Conservation (phyloP, 2,797 vertebrate species). For the Catostomus latipinnis region DNA sequence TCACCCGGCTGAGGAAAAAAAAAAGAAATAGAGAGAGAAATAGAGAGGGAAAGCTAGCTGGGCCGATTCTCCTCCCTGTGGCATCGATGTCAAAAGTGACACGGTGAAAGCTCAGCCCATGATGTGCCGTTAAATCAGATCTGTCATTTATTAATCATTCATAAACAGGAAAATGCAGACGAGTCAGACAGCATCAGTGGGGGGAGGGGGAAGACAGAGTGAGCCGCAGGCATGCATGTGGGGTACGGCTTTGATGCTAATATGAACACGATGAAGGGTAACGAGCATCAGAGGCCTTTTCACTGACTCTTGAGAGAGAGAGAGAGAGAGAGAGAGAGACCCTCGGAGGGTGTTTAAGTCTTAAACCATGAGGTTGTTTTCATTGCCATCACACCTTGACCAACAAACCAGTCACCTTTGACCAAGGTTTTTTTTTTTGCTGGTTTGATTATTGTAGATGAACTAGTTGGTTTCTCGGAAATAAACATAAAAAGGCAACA, state of each 20-base stretch:
- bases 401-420: too few species aligned
- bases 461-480: too few species aligned
- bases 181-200: conserved; percentile 57
- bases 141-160: conserved; percentile 68
- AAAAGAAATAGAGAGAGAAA: conserved; percentile 1
- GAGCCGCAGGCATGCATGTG: conserved; percentile 62
- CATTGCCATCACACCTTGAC: conserved; percentile 31
- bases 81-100: conserved; percentile 65
- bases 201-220: conserved; percentile 47
- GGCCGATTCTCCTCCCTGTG: conserved; percentile 57
- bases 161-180: conserved; percentile 62
- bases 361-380: conserved; percentile 51
- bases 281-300: conserved; percentile 46
- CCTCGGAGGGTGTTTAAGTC: conserved; percentile 26
- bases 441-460: too few species aligned
- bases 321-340: neutral
- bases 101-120: conserved; percentile 56
- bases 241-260: conserved; percentile 64
- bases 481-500: too few species aligned
- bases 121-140: conserved; percentile 65
- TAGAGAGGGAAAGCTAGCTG: too few species aligned
- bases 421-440: neutral
- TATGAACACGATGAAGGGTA: conserved; percentile 62
- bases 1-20: conserved; percentile 24
- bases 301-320: conserved; percentile 17